These are phyloP conservation scores for Yponomeuta sedellus DNA, from an alignment of 2,888 invertebrate species.

Conservation along the genomic window DNA sequence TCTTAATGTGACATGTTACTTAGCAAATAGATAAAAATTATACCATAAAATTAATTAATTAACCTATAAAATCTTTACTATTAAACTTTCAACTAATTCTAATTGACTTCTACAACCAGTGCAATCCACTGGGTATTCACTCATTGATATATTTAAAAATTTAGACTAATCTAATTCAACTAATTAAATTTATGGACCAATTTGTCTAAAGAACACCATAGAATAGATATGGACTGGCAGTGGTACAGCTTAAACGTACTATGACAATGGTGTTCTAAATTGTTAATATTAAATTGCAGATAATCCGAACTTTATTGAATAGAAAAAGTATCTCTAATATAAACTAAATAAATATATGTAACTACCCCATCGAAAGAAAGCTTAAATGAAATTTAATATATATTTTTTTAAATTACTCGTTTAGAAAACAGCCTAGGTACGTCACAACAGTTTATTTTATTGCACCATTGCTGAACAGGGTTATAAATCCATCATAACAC, in stretches of 20 bases:
- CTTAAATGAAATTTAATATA: too few relatives aligned
- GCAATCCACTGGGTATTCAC: neutral
- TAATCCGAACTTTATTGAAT: neutral
- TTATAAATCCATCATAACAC: neutral
- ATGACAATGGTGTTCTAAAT: neutral
- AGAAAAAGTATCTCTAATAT: neutral
- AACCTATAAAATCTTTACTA: neutral
- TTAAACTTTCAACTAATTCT: neutral
- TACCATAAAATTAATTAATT: too few relatives aligned
- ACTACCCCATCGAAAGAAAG: neutral
- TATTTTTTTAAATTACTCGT: neutral
- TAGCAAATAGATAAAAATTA: too few relatives aligned
- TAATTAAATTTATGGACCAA: neutral
- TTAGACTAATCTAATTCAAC: too few relatives aligned
- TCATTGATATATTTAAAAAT: neutral
- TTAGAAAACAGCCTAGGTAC: neutral
- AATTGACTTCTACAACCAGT: constrained; percentile 3
- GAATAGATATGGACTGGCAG: constrained; percentile 11
- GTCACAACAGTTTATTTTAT: neutral
- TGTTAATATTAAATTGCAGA: neutral
- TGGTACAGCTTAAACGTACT: neutral
- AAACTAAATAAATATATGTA: neutral
- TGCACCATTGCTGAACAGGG: neutral
- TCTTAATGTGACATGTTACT: too few relatives aligned
- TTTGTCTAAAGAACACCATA: neutral